Evolutionary conservation across 1,140 invertebrate species (phyloP).

Genomic region (Pseudobourletiella spinata): DNA sequence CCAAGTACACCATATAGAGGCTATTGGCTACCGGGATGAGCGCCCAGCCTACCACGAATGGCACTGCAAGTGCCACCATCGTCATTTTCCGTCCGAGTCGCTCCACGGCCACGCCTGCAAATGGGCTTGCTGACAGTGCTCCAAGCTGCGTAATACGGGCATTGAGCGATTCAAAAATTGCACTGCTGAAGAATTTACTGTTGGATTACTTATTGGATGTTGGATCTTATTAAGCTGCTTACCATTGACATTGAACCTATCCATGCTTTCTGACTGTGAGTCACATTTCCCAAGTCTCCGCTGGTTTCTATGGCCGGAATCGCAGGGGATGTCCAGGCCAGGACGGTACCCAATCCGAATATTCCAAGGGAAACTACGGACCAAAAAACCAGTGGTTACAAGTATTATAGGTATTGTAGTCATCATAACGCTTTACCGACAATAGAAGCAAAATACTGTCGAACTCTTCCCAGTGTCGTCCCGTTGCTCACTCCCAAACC

Average conservation of each 20-base stretch:
- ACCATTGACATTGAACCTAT: constrained; percentile 48
- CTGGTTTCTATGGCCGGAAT: constrained; percentile 50
- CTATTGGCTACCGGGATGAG: constrained; percentile 1
- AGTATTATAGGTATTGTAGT: too few species aligned
- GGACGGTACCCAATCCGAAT: constrained; percentile 47
- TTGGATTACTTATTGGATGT: too few species aligned
- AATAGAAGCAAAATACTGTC: background rate
- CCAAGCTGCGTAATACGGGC: constrained; percentile 17
- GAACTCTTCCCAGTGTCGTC: background rate
- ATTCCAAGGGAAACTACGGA: constrained; percentile 47
- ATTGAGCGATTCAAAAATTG: too few species aligned
- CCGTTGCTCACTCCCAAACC: too few species aligned
- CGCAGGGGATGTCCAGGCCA: constrained; percentile 72
- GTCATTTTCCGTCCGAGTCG: constrained; percentile 47
- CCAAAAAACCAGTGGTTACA: constrained; percentile 1
- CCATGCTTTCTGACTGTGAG: constrained; percentile 53
- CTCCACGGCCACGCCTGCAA: constrained; percentile 35
- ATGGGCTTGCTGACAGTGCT: constrained; percentile 34
- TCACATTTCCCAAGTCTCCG: constrained; percentile 46
- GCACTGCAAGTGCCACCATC: constrained; percentile 5
- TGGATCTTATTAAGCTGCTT: constrained; percentile 5
- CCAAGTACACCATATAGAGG: constrained; percentile 2
- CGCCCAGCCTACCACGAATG: constrained; percentile 10
- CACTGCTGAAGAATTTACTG: too few species aligned
- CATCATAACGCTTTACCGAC: too few species aligned